Evolutionary conservation across 2,113 vertebrate species (phyloP).

Genomic region (Rattus rattus): DNA sequence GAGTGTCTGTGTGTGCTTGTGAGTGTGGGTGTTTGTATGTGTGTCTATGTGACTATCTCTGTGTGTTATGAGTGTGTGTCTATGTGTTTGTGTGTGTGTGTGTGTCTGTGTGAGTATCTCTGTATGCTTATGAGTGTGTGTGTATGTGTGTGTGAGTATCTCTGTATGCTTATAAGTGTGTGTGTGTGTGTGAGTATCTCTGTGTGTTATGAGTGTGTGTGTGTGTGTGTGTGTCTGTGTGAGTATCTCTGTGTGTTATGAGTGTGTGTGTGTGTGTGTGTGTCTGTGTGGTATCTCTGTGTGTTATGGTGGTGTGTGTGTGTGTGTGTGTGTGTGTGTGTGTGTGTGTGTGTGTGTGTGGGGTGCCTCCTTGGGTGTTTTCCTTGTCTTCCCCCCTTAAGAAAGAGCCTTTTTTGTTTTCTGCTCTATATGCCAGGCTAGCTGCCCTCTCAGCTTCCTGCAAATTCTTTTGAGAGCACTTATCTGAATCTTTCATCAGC

Average conservation of each 20-base stretch:
- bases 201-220: not conserved
- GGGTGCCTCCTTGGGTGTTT: not conserved
- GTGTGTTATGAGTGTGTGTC: not conserved
- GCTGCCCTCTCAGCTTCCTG: not conserved
- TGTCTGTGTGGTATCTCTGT: not conserved
- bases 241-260: not conserved
- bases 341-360: not conserved
- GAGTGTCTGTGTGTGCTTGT: not conserved
- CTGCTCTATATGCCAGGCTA: not conserved
- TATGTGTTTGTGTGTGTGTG: not conserved
- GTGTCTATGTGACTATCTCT: not conserved
- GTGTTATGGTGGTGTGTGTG: not conserved
- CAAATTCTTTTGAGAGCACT: not conserved
- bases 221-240: not conserved
- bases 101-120: not conserved
- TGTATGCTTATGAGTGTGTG: too few species aligned
- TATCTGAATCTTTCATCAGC: not conserved
- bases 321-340: not conserved
- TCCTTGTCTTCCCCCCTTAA: not conserved
- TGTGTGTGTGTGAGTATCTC: not conserved
- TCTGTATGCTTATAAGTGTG: too few species aligned
- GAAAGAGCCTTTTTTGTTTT: not conserved
- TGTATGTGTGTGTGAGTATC: not conserved
- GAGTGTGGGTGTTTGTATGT: not conserved
- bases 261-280: not conserved